These are phyloP conservation scores for Pollenia labialis DNA, from an alignment of 2,888 invertebrate genomes.

Conservation along the genomic window DNA sequence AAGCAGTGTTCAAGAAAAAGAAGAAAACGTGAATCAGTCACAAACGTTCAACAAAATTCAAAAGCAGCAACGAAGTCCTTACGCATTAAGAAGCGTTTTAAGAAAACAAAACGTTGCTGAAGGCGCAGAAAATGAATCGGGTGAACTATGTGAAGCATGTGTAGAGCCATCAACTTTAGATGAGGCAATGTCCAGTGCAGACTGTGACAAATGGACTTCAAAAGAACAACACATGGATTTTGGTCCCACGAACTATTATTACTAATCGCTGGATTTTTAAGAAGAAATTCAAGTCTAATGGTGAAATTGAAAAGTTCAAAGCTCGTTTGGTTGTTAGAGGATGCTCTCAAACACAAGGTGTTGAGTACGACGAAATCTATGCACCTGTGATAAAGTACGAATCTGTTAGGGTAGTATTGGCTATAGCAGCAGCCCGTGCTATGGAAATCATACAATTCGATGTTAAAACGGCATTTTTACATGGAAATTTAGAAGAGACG, in stretches of 20 bases:
- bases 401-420: slow-evolving; percentile 64
- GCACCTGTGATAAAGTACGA: slow-evolving; percentile 72
- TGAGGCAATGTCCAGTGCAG: slow-evolving; percentile 30
- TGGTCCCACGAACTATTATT: slow-evolving; percentile 52
- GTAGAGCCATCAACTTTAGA: slow-evolving; percentile 45
- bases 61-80: slow-evolving; percentile 38
- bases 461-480: slow-evolving; percentile 73
- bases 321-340: slow-evolving; percentile 62
- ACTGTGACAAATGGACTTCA: slow-evolving; percentile 38
- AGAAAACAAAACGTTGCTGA: slow-evolving; percentile 24
- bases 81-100: slow-evolving; percentile 23
- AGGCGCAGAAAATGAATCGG: neutral
- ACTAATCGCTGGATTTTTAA: slow-evolving; percentile 69
- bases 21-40: neutral
- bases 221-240: slow-evolving; percentile 28
- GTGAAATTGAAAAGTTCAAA: slow-evolving; percentile 58
- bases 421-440: slow-evolving; percentile 65
- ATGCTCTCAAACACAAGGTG: slow-evolving; percentile 69
- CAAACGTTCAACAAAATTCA: neutral
- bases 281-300: slow-evolving; percentile 60
- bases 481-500: slow-evolving; percentile 70
- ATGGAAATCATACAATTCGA: slow-evolving; percentile 72
- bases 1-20: neutral
- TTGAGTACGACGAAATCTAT: slow-evolving; percentile 74
- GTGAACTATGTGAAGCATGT: slow-evolving; percentile 9